These are phyloP conservation scores for Peromyscus maniculatus DNA, from an alignment of 2,113 vertebrate genomes.

Conservation along the genomic window DNA sequence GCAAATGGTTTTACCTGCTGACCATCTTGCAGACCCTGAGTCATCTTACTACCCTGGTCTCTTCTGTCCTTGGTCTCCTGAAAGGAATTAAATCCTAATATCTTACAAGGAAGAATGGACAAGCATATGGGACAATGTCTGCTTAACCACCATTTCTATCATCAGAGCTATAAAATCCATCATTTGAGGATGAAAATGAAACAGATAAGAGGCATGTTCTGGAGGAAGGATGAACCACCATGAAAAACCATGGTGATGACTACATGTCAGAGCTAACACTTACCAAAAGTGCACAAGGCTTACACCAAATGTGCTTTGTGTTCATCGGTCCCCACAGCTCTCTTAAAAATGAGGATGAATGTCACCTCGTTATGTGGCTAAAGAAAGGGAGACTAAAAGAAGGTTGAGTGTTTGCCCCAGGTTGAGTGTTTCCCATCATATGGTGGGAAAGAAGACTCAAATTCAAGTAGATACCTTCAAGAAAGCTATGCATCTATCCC, in stretches of 20 bases:
- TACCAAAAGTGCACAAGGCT: not conserved
- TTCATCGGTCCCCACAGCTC: not conserved
- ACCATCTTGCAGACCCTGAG: not conserved
- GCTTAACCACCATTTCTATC: not conserved
- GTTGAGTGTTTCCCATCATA: too few relatives aligned
- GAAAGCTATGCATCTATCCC: not conserved
- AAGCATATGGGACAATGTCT: not conserved
- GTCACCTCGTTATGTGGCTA: not conserved
- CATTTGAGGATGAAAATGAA: not conserved
- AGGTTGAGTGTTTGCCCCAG: not conserved
- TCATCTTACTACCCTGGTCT: not conserved
- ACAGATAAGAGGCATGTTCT: not conserved
- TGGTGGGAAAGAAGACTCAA: not conserved
- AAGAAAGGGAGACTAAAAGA: slow-evolving; percentile 3
- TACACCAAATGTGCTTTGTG: not conserved
- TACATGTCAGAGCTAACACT: not conserved
- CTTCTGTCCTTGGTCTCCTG: slow-evolving; percentile 4
- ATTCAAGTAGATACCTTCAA: not conserved
- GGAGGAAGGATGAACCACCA: not conserved
- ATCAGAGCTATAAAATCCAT: not conserved
- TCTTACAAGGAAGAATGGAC: slow-evolving; percentile 26
- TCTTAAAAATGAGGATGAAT: not conserved
- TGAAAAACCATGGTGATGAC: not conserved
- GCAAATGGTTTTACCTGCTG: not conserved
- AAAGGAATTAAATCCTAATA: slow-evolving; percentile 17